Conservation (phyloP, 64 coral and sea anemone genomes). For the Montipora sp. region DNA sequence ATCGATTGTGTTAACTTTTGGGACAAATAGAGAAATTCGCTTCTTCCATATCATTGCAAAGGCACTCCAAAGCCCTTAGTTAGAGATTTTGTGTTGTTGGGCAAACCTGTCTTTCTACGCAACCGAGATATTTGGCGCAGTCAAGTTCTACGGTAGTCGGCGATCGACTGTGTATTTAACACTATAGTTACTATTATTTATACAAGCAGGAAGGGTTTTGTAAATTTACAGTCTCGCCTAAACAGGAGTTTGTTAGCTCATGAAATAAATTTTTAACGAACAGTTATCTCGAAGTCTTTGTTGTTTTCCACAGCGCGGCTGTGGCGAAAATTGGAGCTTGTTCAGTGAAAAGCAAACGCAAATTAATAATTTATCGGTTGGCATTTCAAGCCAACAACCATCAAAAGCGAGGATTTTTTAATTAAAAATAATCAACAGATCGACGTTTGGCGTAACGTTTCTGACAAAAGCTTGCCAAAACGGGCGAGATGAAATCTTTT, state of each 20-base stretch:
- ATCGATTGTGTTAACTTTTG: slow-evolving; percentile 70
- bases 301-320: not conserved
- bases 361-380: slow-evolving; percentile 49
- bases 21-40: slow-evolving; percentile 14
- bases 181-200: slow-evolving; percentile 94
- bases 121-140: slow-evolving; percentile 15
- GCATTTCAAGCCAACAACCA: slow-evolving; percentile 56
- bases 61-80: slow-evolving; percentile 35
- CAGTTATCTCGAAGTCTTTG: not conserved
- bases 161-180: slow-evolving; percentile 93
- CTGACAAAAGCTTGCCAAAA: slow-evolving; percentile 73
- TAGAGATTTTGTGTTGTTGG: slow-evolving; percentile 57
- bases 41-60: slow-evolving; percentile 31
- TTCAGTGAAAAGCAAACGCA: slow-evolving; percentile 29
- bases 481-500: not conserved
- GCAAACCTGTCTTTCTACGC: not conserved
- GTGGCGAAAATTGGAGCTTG: not conserved
- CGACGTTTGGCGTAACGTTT: slow-evolving; percentile 54
- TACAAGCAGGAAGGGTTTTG: slow-evolving; percentile 96
- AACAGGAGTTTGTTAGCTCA: slow-evolving; percentile 93
- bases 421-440: slow-evolving; percentile 71
- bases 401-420: slow-evolving; percentile 52
- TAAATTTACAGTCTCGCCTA: slow-evolving; percentile 98
- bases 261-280: slow-evolving; percentile 99
- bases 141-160: slow-evolving; percentile 14